Evolutionary conservation across 2,888 invertebrate species (phyloP).

Genomic region (Tineola bisselliella): DNA sequence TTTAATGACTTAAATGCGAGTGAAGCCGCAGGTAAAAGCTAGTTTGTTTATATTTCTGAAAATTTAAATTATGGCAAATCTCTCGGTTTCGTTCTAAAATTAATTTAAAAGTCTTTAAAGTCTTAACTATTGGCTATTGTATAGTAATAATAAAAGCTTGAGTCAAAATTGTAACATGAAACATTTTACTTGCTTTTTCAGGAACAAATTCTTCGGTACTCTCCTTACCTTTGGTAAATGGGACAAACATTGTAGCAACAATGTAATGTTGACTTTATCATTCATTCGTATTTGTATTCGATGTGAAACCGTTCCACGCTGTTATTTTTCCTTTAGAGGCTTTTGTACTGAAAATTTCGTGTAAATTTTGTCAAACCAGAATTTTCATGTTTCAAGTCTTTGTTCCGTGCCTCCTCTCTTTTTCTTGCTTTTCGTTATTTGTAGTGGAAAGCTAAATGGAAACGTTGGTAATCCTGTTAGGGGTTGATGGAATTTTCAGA

Average conservation of each 20-base stretch:
- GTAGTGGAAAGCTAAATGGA: no score
- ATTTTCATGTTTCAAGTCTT: neutral
- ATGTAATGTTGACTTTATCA: conserved; percentile 5
- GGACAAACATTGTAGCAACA: neutral
- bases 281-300: conserved; percentile 3
- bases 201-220: neutral
- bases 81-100: no score
- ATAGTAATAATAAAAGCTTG: no score
- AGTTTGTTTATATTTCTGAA: no score
- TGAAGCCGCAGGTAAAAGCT: no score
- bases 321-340: neutral
- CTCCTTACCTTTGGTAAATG: neutral
- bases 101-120: no score
- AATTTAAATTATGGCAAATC: no score
- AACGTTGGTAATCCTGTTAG: no score
- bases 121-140: no score
- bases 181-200: neutral
- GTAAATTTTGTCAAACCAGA: neutral
- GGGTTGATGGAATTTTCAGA: no score
- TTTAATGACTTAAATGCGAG: no score
- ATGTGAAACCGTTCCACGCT: neutral
- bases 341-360: neutral
- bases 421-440: neutral
- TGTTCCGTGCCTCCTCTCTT: neutral
- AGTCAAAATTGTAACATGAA: neutral